Evolutionary conservation across 1,140 invertebrate genomes (phyloP).

Genomic region (Brachionus paranguensis): DNA sequence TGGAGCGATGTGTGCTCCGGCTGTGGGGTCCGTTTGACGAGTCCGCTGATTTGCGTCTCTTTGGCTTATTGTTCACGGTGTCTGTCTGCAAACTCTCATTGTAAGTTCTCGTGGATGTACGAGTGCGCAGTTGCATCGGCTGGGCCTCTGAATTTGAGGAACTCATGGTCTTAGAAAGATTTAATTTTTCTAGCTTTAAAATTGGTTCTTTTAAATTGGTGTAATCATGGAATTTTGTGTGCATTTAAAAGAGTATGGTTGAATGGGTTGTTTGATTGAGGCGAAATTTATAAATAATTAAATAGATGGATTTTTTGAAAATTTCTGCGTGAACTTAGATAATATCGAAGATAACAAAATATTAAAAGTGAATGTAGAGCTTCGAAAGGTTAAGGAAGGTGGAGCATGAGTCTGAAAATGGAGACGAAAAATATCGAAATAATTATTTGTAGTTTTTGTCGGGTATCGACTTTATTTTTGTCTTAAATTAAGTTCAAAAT

Average conservation of each 20-base stretch:
- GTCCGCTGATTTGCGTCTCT: background rate
- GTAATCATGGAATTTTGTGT: background rate
- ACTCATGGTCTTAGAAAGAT: background rate
- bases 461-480: too few species aligned
- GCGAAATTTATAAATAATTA: background rate
- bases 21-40: too few species aligned
- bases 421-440: background rate
- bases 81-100: background rate
- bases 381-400: background rate
- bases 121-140: background rate
- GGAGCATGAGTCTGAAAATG: background rate
- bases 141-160: background rate
- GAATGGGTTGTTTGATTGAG: background rate
- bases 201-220: background rate
- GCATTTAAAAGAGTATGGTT: background rate
- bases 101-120: background rate
- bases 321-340: background rate
- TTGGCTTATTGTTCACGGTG: background rate
- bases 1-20: background rate
- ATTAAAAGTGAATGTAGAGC: background rate
- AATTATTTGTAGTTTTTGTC: too few species aligned
- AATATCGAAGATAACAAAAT: background rate
- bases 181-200: background rate
- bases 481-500: too few species aligned
- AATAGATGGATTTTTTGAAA: background rate